Percentiles rank a stretch among this genome's conserved stretches.
These are phyloP conservation scores for Pavo muticus DNA, from an alignment of 2,113 vertebrate species.

Conservation along the genomic window DNA sequence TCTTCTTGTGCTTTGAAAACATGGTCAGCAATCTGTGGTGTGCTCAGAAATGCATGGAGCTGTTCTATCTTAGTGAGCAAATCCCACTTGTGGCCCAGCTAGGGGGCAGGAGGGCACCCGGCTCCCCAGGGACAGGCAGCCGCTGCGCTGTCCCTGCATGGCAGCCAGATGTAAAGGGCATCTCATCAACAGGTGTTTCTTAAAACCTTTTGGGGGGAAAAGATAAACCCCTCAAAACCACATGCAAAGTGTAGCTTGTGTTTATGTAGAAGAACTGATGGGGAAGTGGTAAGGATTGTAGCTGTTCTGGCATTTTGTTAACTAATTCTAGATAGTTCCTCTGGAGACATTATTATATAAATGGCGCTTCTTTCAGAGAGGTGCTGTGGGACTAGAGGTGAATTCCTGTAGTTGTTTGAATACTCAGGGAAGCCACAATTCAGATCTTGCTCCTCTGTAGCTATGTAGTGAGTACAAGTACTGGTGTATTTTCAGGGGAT, in stretches of 20 bases:
- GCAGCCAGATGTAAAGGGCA: background rate
- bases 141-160: background rate
- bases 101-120: too few relatives aligned
- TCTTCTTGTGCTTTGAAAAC: background rate
- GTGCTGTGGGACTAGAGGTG: background rate
- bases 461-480: background rate
- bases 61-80: background rate
- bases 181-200: background rate
- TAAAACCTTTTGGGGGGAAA: background rate
- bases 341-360: background rate
- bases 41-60: rapidly evolving
- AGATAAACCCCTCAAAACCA: background rate
- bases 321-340: background rate
- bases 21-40: background rate
- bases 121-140: rapidly evolving
- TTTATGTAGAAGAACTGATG: background rate
- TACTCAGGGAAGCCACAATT: background rate
- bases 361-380: background rate
- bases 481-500: background rate
- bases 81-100: rapidly evolving
- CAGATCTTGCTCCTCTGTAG: background rate
- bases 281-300: background rate
- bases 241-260: background rate
- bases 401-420: background rate
- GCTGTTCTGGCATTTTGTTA: background rate